Evolutionary conservation across 2,888 invertebrate genomes (phyloP).

Genomic region (Polia nebulosa): DNA sequence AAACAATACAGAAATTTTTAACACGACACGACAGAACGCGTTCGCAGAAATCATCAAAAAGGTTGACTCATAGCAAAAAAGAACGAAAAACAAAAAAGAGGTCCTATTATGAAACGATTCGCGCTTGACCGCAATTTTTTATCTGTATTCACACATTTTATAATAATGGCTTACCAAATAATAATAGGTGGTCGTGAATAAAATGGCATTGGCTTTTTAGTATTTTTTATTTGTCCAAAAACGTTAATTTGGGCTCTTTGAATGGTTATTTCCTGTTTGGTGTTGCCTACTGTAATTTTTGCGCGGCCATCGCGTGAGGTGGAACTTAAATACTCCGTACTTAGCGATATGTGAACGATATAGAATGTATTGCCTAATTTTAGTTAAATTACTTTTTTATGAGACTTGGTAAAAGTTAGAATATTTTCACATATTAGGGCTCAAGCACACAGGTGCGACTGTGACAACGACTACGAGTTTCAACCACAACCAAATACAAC

Average conservation of each 20-base stretch:
- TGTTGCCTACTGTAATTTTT: conserved; percentile 54
- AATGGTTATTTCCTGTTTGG: conserved; percentile 58
- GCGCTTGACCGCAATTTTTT: conserved; percentile 61
- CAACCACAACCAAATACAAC: too few relatives aligned
- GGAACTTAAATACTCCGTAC: conserved; percentile 20
- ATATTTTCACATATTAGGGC: background rate
- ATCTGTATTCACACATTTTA: conserved; percentile 64
- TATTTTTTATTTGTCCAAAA: conserved; percentile 48
- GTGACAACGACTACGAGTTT: too few relatives aligned
- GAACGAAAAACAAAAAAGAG: conserved; percentile 36
- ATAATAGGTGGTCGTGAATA: conserved; percentile 70
- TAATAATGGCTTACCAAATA: conserved; percentile 64
- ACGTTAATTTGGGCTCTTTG: conserved; percentile 56
- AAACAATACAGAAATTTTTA: conserved; percentile 45
- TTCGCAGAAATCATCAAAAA: conserved; percentile 45
- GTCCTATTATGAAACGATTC: conserved; percentile 54
- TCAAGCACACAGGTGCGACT: background rate
- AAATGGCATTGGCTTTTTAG: conserved; percentile 66
- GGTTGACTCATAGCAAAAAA: conserved; percentile 50
- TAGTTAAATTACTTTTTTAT: conserved; percentile 14
- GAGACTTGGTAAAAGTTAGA: background rate
- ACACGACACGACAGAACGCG: conserved; percentile 17
- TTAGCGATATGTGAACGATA: conserved; percentile 24
- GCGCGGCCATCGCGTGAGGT: conserved; percentile 21
- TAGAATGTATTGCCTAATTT: conserved; percentile 20